Percentiles rank a stretch among this genome's conserved stretches.
Conservation (phyloP, 1,140 invertebrate species). For the Pseudobourletiella spinata region DNA sequence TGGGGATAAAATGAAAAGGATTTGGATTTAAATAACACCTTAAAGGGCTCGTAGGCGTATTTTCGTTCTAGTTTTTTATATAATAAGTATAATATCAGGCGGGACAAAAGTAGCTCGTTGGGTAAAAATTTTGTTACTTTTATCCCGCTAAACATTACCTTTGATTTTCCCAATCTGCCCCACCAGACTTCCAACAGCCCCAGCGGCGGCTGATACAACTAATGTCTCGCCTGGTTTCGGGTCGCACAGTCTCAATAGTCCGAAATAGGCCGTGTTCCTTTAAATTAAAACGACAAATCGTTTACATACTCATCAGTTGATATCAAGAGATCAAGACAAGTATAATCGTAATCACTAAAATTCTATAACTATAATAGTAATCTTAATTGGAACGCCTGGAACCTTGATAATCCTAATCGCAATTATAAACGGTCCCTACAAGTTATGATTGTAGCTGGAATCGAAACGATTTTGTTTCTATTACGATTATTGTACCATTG, state of each 20-base stretch:
- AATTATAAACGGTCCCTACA: background rate
- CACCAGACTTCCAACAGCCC: constrained; percentile 59
- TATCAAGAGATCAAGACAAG: no score
- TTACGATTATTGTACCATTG: no score
- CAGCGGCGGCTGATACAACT: constrained; percentile 54
- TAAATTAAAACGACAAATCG: background rate
- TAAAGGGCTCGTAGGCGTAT: no score
- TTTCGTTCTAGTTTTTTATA: no score
- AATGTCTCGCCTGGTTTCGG: constrained; percentile 58
- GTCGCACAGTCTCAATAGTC: constrained; percentile 56
- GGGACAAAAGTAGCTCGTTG: no score
- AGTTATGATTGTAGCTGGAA: no score
- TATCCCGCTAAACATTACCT: constrained; percentile 41
- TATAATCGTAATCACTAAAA: background rate
- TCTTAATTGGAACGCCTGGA: background rate
- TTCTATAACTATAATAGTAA: background rate
- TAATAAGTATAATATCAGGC: no score
- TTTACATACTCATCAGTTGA: background rate
- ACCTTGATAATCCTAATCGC: background rate
- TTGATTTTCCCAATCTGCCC: constrained; percentile 64
- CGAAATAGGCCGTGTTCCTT: constrained; percentile 65
- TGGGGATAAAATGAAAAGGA: constrained; percentile 37
- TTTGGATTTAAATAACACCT: no score
- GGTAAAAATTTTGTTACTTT: no score
- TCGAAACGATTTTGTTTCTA: no score